Conservation (phyloP, 1,140 invertebrate species). For the Drosophila setifemur region DNA sequence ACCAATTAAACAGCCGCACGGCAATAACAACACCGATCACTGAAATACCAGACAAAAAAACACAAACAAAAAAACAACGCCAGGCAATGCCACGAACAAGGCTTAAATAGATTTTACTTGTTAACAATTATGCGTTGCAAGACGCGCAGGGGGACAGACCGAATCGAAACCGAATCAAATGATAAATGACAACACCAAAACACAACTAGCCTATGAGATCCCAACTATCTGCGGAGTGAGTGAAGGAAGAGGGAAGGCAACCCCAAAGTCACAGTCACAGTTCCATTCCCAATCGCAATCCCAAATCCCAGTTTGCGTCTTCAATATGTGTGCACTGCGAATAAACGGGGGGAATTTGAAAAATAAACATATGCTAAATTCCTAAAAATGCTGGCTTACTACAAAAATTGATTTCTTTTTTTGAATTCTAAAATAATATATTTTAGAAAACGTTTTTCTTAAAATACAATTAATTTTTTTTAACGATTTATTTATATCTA, state of each 20-base stretch:
- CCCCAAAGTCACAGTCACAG: conserved; percentile 1
- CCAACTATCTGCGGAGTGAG: conserved; percentile 13
- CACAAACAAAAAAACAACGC: conserved; percentile 9
- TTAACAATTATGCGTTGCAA: conserved; percentile 67
- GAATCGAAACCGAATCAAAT: conserved; percentile 78
- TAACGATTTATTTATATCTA: too few species aligned
- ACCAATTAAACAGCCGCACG: conserved; percentile 75
- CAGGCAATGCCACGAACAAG: conserved; percentile 60
- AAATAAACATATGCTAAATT: too few species aligned
- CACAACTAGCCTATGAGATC: conserved; percentile 68
- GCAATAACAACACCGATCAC: conserved; percentile 35
- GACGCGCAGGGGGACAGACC: conserved; percentile 1
- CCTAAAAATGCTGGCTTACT: too few species aligned
- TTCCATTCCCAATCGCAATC: conserved; percentile 29
- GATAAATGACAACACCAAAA: conserved; percentile 81
- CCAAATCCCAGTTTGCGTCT: conserved; percentile 28
- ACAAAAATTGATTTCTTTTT: too few species aligned
- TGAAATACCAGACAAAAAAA: too few species aligned
- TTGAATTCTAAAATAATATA: too few species aligned
- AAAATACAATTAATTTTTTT: too few species aligned
- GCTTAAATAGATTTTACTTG: conserved; percentile 81
- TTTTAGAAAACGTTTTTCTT: too few species aligned
- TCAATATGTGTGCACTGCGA: conserved; percentile 21
- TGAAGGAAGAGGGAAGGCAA: conserved; percentile 17
- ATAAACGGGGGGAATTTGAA: neutral